These are phyloP conservation scores for Smutsia gigantea DNA, from an alignment of 2,797 vertebrate genomes.

Conservation along the genomic window DNA sequence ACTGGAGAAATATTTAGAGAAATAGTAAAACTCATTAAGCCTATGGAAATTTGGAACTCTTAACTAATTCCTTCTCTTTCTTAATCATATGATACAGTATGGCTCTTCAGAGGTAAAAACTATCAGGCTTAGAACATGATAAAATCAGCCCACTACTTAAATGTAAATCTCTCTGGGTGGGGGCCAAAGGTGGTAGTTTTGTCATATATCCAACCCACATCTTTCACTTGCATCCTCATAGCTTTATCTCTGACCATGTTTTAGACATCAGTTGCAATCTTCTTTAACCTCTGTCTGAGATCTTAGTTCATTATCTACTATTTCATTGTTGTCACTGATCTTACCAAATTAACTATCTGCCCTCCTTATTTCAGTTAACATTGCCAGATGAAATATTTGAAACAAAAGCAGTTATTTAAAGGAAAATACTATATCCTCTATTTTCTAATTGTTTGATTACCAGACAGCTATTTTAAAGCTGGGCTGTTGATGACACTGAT, in stretches of 20 bases:
- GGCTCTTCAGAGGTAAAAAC: not conserved
- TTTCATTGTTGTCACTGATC: not conserved
- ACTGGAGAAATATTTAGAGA: not conserved
- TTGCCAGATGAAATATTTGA: not conserved
- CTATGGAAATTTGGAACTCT: not conserved
- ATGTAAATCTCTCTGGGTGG: not conserved
- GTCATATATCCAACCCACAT: not conserved
- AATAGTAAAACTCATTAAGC: not conserved
- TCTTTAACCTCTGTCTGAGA: not conserved
- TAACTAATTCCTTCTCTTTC: not conserved
- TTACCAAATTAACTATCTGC: not conserved
- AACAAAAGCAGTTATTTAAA: not conserved
- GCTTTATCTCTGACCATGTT: not conserved
- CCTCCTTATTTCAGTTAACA: not conserved
- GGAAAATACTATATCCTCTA: not conserved
- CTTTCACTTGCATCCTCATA: not conserved
- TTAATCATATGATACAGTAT: not conserved
- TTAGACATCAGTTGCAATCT: not conserved
- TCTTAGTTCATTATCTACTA: not conserved
- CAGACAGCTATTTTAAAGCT: not conserved
- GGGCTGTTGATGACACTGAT: not conserved
- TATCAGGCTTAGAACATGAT: not conserved
- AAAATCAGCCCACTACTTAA: not conserved
- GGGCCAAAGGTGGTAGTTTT: not conserved
- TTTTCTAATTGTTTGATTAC: not conserved